Percentiles rank a stretch among this genome's conserved stretches.
These are phyloP conservation scores for Porites lutea DNA, from an alignment of 64 coral and sea anemone genomes.

Conservation along the genomic window DNA sequence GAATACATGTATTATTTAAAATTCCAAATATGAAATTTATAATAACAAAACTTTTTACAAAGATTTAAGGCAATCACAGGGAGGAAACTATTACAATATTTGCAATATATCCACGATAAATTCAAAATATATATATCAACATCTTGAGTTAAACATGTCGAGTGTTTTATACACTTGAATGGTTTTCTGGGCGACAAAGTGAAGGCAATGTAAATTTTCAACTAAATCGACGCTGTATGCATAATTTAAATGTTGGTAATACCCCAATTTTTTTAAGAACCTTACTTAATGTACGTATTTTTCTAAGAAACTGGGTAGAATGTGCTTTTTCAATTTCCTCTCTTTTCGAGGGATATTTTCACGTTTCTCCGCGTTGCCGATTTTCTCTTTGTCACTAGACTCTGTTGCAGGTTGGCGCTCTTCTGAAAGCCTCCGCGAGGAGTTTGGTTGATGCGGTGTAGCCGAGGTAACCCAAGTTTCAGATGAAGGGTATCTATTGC, in stretches of 20 bases:
- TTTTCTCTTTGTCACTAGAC: not conserved
- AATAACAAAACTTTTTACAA: conserved; percentile 2
- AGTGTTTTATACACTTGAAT: not conserved
- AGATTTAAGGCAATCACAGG: not conserved
- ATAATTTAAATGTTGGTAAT: conserved; percentile 14
- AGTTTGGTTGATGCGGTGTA: not conserved
- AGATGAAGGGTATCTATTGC: not conserved
- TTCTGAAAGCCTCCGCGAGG: not conserved
- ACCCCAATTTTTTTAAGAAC: not conserved
- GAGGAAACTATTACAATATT: not conserved
- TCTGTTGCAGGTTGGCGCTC: not conserved
- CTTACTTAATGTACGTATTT: conserved; percentile 19
- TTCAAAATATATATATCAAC: not conserved
- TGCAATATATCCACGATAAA: not conserved
- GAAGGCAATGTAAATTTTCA: not conserved
- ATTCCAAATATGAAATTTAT: conserved; percentile 36
- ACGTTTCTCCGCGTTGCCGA: not conserved
- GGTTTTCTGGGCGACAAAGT: not conserved
- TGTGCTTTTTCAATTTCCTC: not conserved
- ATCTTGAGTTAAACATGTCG: not conserved
- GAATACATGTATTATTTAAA: not conserved
- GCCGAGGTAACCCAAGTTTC: not conserved
- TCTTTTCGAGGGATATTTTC: conserved; percentile 1
- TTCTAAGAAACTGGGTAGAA: not conserved
- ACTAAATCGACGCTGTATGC: not conserved